A percentile compares a stretch with the other conserved stretches of the same genome.
These are phyloP conservation scores for Ditula angustiorana DNA, from an alignment of 2,888 invertebrate genomes.

Conservation along the genomic window DNA sequence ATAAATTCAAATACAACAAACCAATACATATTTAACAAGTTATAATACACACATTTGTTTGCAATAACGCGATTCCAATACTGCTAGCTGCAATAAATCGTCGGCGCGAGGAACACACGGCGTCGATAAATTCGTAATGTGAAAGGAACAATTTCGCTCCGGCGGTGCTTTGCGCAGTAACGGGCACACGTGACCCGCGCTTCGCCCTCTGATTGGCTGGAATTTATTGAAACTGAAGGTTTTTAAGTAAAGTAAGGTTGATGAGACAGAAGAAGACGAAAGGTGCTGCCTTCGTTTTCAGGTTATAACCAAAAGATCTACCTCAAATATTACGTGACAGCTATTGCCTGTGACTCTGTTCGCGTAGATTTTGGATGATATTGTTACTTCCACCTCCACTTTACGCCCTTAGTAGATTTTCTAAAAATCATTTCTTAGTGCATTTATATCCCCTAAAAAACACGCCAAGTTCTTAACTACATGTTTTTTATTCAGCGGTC, in stretches of 20 bases:
- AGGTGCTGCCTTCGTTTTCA: not conserved
- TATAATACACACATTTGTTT: slow-evolving; percentile 20
- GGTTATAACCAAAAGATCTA: no score
- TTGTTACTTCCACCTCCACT: no score
- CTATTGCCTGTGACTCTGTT: no score
- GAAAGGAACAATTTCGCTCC: slow-evolving; percentile 8
- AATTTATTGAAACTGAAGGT: not conserved
- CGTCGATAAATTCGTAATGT: slow-evolving; percentile 20
- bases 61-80: slow-evolving; percentile 23
- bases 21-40: slow-evolving; percentile 13
- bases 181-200: slow-evolving; percentile 19
- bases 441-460: no score
- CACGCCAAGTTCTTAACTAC: no score
- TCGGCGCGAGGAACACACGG: not conserved
- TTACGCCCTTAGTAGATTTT: no score
- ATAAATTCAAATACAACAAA: slow-evolving; percentile 4
- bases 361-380: no score
- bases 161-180: not conserved
- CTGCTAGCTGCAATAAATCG: slow-evolving; percentile 11
- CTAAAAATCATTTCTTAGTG: no score
- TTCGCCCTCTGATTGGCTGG: not conserved
- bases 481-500: no score
- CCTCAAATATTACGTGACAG: no score
- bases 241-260: not conserved
- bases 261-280: not conserved